Evolutionary conservation across 2,113 vertebrate genomes (phyloP).

Genomic region (Sinosuthora webbiana): DNA sequence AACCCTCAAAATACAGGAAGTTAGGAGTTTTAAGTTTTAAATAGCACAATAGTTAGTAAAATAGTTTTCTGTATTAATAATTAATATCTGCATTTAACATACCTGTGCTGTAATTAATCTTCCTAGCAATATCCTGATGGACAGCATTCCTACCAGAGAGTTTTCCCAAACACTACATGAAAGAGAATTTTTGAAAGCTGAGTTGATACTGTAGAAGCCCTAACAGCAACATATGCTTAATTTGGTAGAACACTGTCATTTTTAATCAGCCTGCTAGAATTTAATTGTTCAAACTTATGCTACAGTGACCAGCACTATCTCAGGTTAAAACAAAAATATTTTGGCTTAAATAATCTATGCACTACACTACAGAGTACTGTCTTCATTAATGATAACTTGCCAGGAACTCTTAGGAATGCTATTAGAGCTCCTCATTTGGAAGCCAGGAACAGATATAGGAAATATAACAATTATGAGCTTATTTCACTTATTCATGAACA

Average conservation of each 20-base stretch:
- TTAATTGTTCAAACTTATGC: not conserved
- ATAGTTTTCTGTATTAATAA: not conserved
- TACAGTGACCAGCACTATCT: not conserved
- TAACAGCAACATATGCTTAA: not conserved
- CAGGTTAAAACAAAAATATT: not conserved
- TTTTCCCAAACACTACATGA: not conserved
- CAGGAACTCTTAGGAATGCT: not conserved
- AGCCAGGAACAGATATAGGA: not conserved
- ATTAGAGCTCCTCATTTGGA: slow-evolving; percentile 4
- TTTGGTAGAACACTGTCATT: not conserved
- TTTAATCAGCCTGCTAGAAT: not conserved
- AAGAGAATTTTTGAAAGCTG: not conserved
- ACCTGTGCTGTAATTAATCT: not conserved
- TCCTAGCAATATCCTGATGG: not conserved
- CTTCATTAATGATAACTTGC: slow-evolving; percentile 16
- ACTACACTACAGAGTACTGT: not conserved
- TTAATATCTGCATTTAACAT: not conserved
- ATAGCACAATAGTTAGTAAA: not conserved
- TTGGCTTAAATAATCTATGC: not conserved
- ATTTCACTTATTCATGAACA: slow-evolving; percentile 42
- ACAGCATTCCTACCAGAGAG: not conserved
- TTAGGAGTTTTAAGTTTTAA: not conserved
- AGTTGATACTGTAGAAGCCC: not conserved
- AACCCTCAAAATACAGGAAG: not conserved
- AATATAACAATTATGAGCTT: slow-evolving; percentile 32